Evolutionary conservation across 1,140 invertebrate genomes (phyloP), one percentile per base, ranked within the genome.

Genomic region (Aphidius ervi): DNA sequence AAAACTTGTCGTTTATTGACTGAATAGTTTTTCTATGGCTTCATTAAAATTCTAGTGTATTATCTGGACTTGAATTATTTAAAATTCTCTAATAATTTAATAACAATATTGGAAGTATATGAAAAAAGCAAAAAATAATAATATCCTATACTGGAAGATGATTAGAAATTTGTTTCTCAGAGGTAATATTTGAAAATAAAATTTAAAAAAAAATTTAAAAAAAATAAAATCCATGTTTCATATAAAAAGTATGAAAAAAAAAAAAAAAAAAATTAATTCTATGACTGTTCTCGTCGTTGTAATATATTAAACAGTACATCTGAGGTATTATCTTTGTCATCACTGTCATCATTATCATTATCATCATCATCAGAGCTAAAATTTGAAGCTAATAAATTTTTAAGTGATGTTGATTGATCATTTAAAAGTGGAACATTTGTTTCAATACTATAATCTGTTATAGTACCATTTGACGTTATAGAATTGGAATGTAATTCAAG

Each of bases 351-450:
- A 5, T 80, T 76, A 46, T 79, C 76, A 46, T 80, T 77, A 50
- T 75, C 75, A 5, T 80, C 77, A 46, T 79, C 77, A 48, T 80
- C 78, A 1, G 74, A 76, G 52, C 76, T 79, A 46, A 79, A 80
- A 63, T 72, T 73, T 0, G 69, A 73, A 52, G 77, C 80, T 20
- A 79, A 68, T 63, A 78, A 67, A 71, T 79, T 81, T 31, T 72
- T 78, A 16, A 78, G 60, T 5, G 77, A 76, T 5, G 74, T 74
- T 9, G 77, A 77, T 68, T 77, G 77, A 63, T 78, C 67, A 9
- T 63, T 66, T 46, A 76, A 68, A 37, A 78, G 66, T 31, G 76
- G 74, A 23, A 75, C 47, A 66, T 74, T 75, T 9, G 69, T 73
- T 20, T 77, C 74, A n/a, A 64, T 68, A 23, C 46, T 47, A 5